Base-by-base conservation (phyloP, 2,888 invertebrate species). In the Orchesellides sinensis region DNA sequence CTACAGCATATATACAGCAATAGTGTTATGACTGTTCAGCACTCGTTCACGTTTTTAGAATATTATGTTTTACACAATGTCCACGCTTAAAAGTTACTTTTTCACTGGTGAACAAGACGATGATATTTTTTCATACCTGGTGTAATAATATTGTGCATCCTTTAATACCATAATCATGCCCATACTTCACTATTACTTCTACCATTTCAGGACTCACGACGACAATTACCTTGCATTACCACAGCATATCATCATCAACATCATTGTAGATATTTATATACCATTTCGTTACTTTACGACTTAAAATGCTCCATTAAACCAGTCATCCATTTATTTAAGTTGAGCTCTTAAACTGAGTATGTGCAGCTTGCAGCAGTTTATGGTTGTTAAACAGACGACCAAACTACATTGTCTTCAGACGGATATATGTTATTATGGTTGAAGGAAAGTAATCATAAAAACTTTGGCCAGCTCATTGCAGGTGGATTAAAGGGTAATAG, bases 131-230 rank as follows among this genome's bases (percentile, higher is more conserved):
- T n/a, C n/a, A n/a, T n/a, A n/a, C n/a, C n/a, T n/a, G n/a, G n/a
- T n/a, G n/a, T n/a, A n/a, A n/a, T n/a, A n/a, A n/a, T n/a, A n/a
- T n/a, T n/a, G 27, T 68, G 35, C 66, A 77, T 74, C 54, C 47
- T 73, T 17, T n/a, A n/a, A n/a, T 19, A 73, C 35, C 75, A 75
- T 69, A 3, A 69, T 32, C 54, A 47, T 75, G 3, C 1, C 52
- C 69, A 69, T 69, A 35, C 69, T 69, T 78, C 74, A 75, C 40
- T 61, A 54, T 66, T 68, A 78, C 69, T 78, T 66, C 56, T 47
- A 54, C 73, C 80, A 80, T 80, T 80, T 80, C 73, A 80, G 73
- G 59, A 80, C 73, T 80, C 80, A 80, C 80, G 80, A 73, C 73
- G 80, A 80, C 80, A 80, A 80, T 80, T 73, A 79, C 65, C 23